Conservation (phyloP, 2,113 vertebrate genomes). For the Ptychochromis oligacanthus region DNA sequence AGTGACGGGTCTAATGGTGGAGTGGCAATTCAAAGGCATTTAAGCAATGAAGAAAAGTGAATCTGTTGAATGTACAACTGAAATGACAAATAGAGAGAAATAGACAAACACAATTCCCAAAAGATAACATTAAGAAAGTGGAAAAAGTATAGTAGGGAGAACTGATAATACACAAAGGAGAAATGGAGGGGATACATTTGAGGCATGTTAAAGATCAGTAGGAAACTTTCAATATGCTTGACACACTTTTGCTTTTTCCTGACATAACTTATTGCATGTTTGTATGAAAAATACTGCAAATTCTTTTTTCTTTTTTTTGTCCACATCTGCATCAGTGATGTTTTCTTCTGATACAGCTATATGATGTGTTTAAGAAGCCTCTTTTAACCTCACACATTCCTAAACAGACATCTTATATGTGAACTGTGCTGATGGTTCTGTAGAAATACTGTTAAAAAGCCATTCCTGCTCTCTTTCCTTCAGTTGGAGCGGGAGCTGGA, state of each 20-base stretch:
- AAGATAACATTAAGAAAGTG: neutral
- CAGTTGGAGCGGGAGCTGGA: constrained; percentile 91
- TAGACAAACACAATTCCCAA: neutral
- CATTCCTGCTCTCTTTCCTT: neutral
- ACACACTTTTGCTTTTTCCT: too few species aligned
- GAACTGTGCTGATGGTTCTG: neutral
- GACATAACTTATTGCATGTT: too few species aligned
- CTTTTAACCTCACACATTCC: neutral
- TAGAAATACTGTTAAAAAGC: neutral
- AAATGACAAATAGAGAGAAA: too few species aligned
- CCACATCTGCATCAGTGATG: too few species aligned
- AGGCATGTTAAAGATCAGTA: neutral
- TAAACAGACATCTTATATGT: neutral
- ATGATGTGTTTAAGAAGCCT: too few species aligned
- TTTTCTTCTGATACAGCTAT: too few species aligned
- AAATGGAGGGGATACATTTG: neutral
- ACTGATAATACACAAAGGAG: neutral
- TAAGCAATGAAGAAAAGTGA: too few species aligned
- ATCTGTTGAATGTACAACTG: too few species aligned
- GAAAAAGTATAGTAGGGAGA: neutral
- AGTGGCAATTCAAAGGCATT: neutral
- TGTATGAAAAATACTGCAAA: too few species aligned
- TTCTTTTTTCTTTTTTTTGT: too few species aligned
- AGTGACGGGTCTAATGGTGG: neutral
- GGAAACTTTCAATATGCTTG: neutral